These are phyloP conservation scores for Pagrus major DNA, from an alignment of 2,113 vertebrate species.

Conservation along the genomic window DNA sequence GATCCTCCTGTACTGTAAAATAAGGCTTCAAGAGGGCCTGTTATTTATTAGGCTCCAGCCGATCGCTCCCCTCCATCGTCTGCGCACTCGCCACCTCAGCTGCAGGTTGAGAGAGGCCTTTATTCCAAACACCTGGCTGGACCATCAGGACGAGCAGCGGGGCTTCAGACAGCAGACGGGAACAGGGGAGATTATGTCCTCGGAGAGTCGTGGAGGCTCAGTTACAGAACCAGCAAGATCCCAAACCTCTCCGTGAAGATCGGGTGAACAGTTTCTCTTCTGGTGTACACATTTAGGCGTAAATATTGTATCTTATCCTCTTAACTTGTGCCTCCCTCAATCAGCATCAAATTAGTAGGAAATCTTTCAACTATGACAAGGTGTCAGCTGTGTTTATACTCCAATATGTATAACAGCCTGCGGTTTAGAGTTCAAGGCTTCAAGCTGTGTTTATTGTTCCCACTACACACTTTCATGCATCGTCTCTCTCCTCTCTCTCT, in stretches of 20 bases:
- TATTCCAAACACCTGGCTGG: slow-evolving; percentile 48
- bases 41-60: slow-evolving; percentile 65
- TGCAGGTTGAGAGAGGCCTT: slow-evolving; percentile 24
- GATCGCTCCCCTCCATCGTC: slow-evolving; percentile 12
- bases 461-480: slow-evolving; percentile 52
- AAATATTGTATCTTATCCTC: neutral
- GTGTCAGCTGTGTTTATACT: slow-evolving; percentile 71
- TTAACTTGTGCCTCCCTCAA: neutral
- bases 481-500: slow-evolving; percentile 25
- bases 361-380: slow-evolving; percentile 35
- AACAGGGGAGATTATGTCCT: slow-evolving; percentile 20
- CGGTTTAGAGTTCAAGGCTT: slow-evolving; percentile 32
- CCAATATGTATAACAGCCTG: slow-evolving; percentile 37
- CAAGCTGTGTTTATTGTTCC: slow-evolving; percentile 67
- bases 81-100: slow-evolving; percentile 9
- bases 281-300: neutral
- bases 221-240: slow-evolving; percentile 16
- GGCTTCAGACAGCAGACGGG: slow-evolving; percentile 3
- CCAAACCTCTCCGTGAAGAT: neutral
- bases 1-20: slow-evolving; percentile 40
- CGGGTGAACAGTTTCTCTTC: neutral
- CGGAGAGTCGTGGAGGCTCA: neutral
- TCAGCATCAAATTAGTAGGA: neutral
- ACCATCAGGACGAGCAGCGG: slow-evolving; percentile 17
- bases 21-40: slow-evolving; percentile 49